A percentile compares a stretch with the other conserved stretches of the same genome.
These are phyloP conservation scores for Acomys russatus DNA, from an alignment of 2,797 vertebrate genomes.

Conservation along the genomic window DNA sequence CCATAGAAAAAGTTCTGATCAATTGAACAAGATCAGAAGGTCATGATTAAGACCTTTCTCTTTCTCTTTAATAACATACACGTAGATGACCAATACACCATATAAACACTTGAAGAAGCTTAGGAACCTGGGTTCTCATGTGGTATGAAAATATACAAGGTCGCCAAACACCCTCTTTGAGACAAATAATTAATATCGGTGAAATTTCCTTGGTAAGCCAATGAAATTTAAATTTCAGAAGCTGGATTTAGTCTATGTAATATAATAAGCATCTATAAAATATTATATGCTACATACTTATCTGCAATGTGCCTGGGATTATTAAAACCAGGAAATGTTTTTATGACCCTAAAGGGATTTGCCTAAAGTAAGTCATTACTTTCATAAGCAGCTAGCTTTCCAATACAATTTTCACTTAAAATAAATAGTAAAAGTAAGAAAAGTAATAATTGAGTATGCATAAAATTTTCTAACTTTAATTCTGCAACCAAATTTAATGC, in stretches of 20 bases:
- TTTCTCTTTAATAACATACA: neutral
- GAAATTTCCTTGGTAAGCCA: neutral
- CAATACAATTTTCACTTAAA: neutral
- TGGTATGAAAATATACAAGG: neutral
- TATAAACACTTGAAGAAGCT: neutral
- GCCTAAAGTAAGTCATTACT: neutral
- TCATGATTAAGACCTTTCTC: neutral
- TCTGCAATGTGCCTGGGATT: neutral
- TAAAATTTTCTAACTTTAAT: neutral
- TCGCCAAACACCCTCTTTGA: neutral
- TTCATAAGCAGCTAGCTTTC: constrained; percentile 16
- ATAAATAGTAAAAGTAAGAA: neutral
- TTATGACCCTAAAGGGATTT: neutral
- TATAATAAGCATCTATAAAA: neutral
- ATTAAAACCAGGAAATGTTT: constrained; percentile 6
- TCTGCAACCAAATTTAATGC: neutral
- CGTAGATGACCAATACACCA: neutral
- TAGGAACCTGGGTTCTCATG: neutral
- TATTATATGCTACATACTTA: neutral
- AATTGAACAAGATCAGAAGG: neutral
- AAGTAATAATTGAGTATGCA: neutral
- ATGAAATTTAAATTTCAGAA: neutral
- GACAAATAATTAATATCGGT: neutral
- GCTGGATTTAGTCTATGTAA: neutral
- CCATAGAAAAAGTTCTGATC: neutral